Percentiles rank a stretch among this genome's conserved stretches.
These are phyloP conservation scores for Sceliomorpha sp. DNA, from an alignment of 2,888 invertebrate species.

Conservation along the genomic window DNA sequence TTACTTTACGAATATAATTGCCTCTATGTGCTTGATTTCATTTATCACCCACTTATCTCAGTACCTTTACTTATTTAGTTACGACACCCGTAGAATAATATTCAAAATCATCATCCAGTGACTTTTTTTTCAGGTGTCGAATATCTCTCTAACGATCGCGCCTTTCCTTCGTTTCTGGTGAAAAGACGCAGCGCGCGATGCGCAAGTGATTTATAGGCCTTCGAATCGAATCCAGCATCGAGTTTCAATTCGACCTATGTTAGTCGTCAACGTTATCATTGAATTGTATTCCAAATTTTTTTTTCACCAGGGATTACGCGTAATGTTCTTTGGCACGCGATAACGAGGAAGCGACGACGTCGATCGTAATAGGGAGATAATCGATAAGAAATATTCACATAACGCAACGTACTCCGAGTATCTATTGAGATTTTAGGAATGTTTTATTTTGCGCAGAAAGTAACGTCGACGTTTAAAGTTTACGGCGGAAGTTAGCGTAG, in stretches of 20 bases:
- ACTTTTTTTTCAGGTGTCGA: conserved; percentile 51
- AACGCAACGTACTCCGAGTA: conserved; percentile 59
- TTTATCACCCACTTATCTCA: conserved; percentile 63
- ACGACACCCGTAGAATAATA: conserved; percentile 50
- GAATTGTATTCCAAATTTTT: no score
- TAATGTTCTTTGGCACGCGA: neutral
- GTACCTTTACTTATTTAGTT: conserved; percentile 57
- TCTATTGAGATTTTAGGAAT: conserved; percentile 69
- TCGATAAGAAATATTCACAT: conserved; percentile 50
- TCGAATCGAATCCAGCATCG: no score
- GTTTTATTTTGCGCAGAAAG: conserved; percentile 80
- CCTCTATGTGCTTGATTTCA: conserved; percentile 68
- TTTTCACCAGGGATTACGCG: no score
- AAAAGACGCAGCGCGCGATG: no score
- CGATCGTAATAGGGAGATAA: conserved; percentile 34
- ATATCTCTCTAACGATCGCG: conserved; percentile 26
- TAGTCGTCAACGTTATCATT: no score
- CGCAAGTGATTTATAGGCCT: no score
- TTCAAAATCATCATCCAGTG: conserved; percentile 47
- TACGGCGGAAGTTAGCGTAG: no score
- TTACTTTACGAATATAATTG: conserved; percentile 54
- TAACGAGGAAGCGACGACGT: neutral
- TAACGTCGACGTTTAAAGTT: no score
- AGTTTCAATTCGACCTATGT: no score
- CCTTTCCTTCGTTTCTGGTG: conserved; percentile 7